Evolutionary conservation across 2,797 vertebrate species (phyloP), one percentile per base, ranked within the genome.

Genomic region (Anas capensis): DNA sequence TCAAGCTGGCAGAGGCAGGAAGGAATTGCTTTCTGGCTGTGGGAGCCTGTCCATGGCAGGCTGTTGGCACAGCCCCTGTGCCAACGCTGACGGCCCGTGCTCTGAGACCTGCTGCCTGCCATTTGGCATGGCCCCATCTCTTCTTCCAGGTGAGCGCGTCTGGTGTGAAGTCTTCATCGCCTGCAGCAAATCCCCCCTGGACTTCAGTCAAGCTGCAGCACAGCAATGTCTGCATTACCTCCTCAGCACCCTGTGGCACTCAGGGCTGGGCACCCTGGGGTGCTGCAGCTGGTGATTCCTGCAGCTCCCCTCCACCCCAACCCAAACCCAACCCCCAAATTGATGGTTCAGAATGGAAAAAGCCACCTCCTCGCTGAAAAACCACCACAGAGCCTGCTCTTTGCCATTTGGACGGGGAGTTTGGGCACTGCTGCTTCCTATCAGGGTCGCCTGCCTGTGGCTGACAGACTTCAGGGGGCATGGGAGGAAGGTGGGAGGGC

Each of bases 361-460:
- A 44, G 3, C 4, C 48, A 3, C 40, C 11, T 48, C 13, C 2
- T 27, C 31, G 1, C 69, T 27, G 49, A 5, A 17, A 40, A 42
- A 2, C 5, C 53, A 56, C 7, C 18, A 7, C 17, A 4, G 33
- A n/a, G 33, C 34, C 33, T 11, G 34, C 40, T 40, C n/a, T 16
- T 40, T 4, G 7, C 8, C 12, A 1, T 26, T 3, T 2, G 31
- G 11, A 1, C 0, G 3, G 15, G 7, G 46, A 42, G 3, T 11
- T 20, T 21, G 14, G n/a, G 6, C 6, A 0, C 29, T 6, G 14
- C 2, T 4, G 40, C 48, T 20, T 16, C 3, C 1, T 3, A 34
- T 31, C 34, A 2, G 20, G 3, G 1, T 6, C 57, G 19, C 36
- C 48, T 0, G 0, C 34, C 15, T 8, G 0, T 3, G 40, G 29